Conservation (phyloP, 2,888 invertebrate species). For the Brachyptera risi region DNA sequence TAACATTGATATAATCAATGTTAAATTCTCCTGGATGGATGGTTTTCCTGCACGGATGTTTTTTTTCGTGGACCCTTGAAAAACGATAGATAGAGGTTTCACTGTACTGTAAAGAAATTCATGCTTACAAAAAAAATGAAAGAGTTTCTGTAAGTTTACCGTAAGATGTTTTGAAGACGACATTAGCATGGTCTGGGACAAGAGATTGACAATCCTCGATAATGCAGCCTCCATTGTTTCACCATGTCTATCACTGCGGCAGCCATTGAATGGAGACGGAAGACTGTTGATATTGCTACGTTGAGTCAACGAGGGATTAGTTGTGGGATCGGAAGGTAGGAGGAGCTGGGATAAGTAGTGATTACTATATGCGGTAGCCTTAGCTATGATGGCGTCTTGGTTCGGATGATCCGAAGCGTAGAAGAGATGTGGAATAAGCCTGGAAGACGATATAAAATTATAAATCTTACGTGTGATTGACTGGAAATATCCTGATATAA, state of each 20-base stretch:
- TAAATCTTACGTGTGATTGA: too few species aligned
- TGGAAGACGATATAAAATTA: constrained; percentile 16
- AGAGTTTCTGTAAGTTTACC: too few species aligned
- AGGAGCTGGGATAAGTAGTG: constrained; percentile 43
- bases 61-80: too few species aligned
- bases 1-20: too few species aligned
- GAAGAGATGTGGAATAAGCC: constrained; percentile 47
- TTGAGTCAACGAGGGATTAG: constrained; percentile 2
- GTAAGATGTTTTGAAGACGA: constrained; percentile 63
- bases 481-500: background rate
- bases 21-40: too few species aligned
- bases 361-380: constrained; percentile 47
- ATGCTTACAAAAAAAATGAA: too few species aligned
- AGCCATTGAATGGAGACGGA: constrained; percentile 48
- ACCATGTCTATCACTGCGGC: constrained; percentile 35
- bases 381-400: constrained; percentile 52
- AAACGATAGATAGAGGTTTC: too few species aligned
- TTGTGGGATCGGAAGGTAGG: constrained; percentile 24
- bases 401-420: constrained; percentile 47
- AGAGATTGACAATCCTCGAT: constrained; percentile 52
- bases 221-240: constrained; percentile 50
- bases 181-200: constrained; percentile 53
- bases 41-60: too few species aligned
- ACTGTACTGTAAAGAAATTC: too few species aligned
- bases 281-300: constrained; percentile 45